Conservation (phyloP, 2,113 vertebrate species). For the Furnarius figulus region DNA sequence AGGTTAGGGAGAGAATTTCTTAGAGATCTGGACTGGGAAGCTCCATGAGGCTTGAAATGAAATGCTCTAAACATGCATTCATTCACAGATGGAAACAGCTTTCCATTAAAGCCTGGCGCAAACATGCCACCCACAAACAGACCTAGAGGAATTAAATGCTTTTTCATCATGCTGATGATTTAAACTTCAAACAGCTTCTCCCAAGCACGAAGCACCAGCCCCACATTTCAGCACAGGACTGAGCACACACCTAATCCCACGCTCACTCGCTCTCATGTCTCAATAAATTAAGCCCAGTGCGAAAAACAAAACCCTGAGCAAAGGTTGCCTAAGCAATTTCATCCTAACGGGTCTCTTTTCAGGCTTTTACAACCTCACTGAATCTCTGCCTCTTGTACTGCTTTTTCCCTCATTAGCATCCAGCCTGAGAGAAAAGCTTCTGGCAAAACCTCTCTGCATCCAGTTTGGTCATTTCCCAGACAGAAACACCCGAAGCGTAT, state of each 20-base stretch:
- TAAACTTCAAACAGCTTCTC: background rate
- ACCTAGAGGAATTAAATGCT: background rate
- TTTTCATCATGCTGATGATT: background rate
- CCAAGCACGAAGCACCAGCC: background rate
- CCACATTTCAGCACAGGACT: background rate
- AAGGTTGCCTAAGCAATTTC: background rate
- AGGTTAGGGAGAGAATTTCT: background rate
- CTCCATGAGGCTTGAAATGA: background rate
- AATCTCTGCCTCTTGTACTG: background rate
- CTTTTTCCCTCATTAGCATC: background rate
- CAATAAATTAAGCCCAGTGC: background rate
- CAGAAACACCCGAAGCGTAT: background rate
- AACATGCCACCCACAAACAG: background rate
- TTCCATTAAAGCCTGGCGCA: background rate
- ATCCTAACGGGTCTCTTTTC: background rate
- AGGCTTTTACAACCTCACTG: background rate
- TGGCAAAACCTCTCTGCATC: background rate
- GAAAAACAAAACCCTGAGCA: background rate
- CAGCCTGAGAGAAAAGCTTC: background rate
- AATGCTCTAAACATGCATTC: background rate
- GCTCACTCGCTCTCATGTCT: accelerated
- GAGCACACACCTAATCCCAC: background rate
- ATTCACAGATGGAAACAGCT: background rate
- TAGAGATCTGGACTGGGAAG: background rate
- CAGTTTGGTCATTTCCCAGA: background rate